These are phyloP conservation scores for Malaclemys terrapin DNA, from an alignment of 2,113 vertebrate genomes.

Conservation along the genomic window DNA sequence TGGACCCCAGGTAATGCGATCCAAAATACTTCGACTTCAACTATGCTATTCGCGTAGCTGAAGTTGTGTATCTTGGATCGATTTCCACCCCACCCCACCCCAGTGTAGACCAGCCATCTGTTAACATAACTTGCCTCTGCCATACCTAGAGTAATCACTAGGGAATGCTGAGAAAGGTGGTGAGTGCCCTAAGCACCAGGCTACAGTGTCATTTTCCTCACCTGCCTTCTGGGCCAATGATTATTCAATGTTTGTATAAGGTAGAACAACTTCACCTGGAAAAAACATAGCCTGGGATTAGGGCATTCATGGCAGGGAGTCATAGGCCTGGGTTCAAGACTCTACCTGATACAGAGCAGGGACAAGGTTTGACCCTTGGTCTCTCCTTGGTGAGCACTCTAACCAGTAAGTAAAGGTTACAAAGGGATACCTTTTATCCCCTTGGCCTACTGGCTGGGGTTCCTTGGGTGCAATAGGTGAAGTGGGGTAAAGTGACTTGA, in stretches of 20 bases:
- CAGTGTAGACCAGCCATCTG: no score
- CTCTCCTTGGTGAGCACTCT: neutral
- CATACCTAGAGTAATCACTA: no score
- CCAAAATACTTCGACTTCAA: no score
- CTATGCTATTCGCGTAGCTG: no score
- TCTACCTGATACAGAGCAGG: neutral
- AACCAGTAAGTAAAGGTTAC: neutral
- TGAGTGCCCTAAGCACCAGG: no score
- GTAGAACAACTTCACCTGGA: neutral
- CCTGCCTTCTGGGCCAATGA: neutral
- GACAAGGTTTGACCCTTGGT: neutral
- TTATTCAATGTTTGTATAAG: neutral
- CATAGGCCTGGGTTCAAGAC: neutral
- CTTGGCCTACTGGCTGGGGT: neutral
- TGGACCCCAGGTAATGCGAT: no score
- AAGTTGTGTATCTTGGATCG: no score
- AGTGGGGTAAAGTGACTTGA: no score
- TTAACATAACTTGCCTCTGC: neutral
- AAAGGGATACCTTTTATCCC: neutral
- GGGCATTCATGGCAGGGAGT: neutral
- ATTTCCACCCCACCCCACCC: no score
- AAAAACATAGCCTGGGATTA: neutral
- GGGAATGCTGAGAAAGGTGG: no score
- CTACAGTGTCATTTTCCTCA: neutral
- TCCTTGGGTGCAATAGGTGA: neutral